Percentiles rank a stretch among this genome's conserved stretches.
phyloP scores from a whole-genome alignment of 2,797 vertebrate genomes.

The Pelodytes ibericus region DNA sequence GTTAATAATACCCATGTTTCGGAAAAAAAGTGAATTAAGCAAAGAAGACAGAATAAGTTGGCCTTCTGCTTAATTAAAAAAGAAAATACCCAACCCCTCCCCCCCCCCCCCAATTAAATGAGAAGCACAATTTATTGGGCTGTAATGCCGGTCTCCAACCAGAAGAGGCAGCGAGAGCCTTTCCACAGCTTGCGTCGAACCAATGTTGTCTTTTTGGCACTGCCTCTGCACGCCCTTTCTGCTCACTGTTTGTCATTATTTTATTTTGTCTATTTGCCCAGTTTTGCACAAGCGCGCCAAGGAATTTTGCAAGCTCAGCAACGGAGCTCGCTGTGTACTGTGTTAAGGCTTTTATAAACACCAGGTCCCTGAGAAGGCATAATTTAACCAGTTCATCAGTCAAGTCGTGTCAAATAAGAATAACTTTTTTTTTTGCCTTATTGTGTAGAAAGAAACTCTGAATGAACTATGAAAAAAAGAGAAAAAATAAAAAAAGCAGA shows the following conservation, averaged over 20 bases:
- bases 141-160: too few species aligned
- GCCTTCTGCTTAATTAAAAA: neutral
- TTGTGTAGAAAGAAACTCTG: neutral
- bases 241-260: slow-evolving; percentile 55
- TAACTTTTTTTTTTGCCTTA: slow-evolving; percentile 50
- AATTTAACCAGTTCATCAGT: slow-evolving; percentile 61
- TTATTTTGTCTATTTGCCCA: slow-evolving; percentile 62
- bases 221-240: slow-evolving; percentile 26
- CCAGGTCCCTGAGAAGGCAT: slow-evolving; percentile 58
- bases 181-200: slow-evolving; percentile 35
- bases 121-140: too few species aligned
- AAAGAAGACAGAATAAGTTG: neutral
- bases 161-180: neutral
- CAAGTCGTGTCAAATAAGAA: slow-evolving; percentile 58
- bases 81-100: neutral
- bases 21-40: neutral
- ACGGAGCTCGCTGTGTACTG: slow-evolving; percentile 23
- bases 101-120: too few species aligned
- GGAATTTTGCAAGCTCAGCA: slow-evolving; percentile 62
- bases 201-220: slow-evolving; percentile 45
- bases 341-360: slow-evolving; percentile 60
- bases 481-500: slow-evolving; percentile 1
- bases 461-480: slow-evolving; percentile 28
- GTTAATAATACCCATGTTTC: neutral
- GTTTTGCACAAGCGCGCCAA: slow-evolving; percentile 53